Evolutionary conservation across 1,140 invertebrate species (phyloP).

Genomic region (Pygmarrhopalites habei): DNA sequence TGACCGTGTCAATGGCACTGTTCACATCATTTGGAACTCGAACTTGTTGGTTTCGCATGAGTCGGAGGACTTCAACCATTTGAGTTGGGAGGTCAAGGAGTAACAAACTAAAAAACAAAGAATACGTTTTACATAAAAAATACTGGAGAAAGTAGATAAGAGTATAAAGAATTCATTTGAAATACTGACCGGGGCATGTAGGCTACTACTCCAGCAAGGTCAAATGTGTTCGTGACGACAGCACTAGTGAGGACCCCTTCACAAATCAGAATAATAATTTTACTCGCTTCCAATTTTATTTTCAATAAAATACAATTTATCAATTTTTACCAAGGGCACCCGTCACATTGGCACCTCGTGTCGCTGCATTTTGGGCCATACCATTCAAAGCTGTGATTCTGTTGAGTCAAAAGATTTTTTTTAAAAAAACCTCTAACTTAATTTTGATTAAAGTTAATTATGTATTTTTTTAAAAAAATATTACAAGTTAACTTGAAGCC

Average conservation of each 20-base stretch:
- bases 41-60: conserved; percentile 24
- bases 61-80: conserved; percentile 23
- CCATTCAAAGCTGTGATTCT: conserved; percentile 15
- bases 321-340: conserved; percentile 15
- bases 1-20: conserved; percentile 24
- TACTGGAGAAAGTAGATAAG: no score
- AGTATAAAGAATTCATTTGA: no score
- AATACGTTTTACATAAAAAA: no score
- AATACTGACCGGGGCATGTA: conserved; percentile 25
- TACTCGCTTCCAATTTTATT: background rate
- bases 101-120: no score
- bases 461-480: no score
- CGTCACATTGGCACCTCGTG: conserved; percentile 16
- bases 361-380: conserved; percentile 4
- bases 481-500: conserved; percentile 22
- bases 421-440: no score
- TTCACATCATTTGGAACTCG: conserved; percentile 24
- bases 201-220: conserved; percentile 24
- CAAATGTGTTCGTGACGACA: conserved; percentile 18
- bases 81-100: conserved; percentile 25
- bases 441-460: no score
- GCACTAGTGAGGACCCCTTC: conserved; percentile 23
- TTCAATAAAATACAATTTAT: background rate
- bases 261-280: background rate
- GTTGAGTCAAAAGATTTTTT: no score